A percentile compares a stretch with the other conserved stretches of the same genome.
These are phyloP conservation scores for Meghimatium bilineatum DNA, from an alignment of 2,888 invertebrate species.

Conservation along the genomic window DNA sequence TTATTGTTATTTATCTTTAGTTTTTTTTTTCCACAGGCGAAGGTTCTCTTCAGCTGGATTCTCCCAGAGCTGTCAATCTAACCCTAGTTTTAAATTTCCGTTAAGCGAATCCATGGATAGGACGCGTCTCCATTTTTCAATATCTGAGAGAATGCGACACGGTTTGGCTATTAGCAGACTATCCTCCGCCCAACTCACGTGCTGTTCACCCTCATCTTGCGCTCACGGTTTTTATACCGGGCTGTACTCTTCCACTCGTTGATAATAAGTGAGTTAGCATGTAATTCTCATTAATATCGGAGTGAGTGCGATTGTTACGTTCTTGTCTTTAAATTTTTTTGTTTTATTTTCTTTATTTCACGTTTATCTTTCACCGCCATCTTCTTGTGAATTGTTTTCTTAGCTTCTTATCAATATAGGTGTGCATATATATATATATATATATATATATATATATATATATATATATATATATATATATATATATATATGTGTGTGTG, in stretches of 20 bases:
- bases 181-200: background rate
- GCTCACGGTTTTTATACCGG: background rate
- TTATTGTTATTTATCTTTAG: background rate
- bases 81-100: constrained; percentile 20
- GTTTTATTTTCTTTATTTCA: background rate
- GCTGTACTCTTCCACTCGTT: background rate
- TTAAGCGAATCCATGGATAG: constrained; percentile 13
- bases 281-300: constrained; percentile 3
- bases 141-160: background rate
- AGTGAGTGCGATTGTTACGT: background rate
- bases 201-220: background rate
- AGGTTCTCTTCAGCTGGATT: background rate
- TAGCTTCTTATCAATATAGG: too few relatives aligned
- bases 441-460: too few relatives aligned
- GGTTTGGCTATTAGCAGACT: constrained; percentile 9
- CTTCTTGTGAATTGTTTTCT: too few relatives aligned
- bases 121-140: background rate
- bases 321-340: background rate
- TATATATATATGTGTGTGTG: too few relatives aligned
- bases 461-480: too few relatives aligned
- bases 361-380: background rate
- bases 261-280: background rate
- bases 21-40: background rate
- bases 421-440: too few relatives aligned
- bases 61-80: background rate